phyloP scores from a whole-genome alignment of 2,888 invertebrate species.

The Allolobophora icterica region DNA sequence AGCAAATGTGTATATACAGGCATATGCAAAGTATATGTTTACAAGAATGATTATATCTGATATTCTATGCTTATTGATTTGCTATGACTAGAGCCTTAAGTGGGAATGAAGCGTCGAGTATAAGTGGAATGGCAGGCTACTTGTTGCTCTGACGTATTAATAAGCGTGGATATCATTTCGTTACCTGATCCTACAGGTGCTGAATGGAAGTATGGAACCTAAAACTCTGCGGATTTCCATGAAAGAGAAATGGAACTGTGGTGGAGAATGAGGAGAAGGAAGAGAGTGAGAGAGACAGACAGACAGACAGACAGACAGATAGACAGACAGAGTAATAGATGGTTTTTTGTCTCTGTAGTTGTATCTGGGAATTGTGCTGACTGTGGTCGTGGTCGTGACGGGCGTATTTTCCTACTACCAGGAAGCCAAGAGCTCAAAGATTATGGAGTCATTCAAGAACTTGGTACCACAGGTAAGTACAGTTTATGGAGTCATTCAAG shows the following conservation, averaged over 20 bases:
- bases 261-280: not conserved
- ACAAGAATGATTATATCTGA: too few species aligned
- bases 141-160: not conserved
- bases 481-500: not conserved
- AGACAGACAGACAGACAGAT: too few species aligned
- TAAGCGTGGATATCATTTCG: not conserved
- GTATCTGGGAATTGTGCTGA: constrained; percentile 88
- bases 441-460: constrained; percentile 98
- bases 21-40: not conserved
- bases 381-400: constrained; percentile 94
- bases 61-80: too few species aligned
- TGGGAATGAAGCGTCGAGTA: not conserved
- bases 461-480: constrained; percentile 79
- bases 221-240: not conserved
- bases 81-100: too few species aligned
- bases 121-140: not conserved
- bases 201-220: not conserved
- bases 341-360: constrained; percentile 50
- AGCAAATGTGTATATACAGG: not conserved
- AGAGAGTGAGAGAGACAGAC: not conserved
- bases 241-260: not conserved
- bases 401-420: constrained; percentile 99
- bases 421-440: constrained; percentile 93
- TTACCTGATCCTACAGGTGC: not conserved
- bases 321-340: not conserved